Base-by-base conservation (phyloP, 2,797 vertebrate genomes). In the Taeniopygia guttata region DNA sequence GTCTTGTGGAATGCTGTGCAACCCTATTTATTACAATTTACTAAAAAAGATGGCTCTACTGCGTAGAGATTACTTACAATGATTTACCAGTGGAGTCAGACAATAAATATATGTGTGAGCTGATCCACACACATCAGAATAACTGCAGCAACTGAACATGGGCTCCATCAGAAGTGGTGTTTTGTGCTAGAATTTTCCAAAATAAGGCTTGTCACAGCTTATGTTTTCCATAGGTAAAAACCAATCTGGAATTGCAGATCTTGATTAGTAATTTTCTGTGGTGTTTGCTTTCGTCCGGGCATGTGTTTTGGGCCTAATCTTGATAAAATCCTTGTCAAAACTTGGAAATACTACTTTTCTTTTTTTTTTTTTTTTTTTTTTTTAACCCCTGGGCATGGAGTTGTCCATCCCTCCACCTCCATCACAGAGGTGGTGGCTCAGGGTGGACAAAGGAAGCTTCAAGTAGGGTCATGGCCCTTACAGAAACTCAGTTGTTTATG, bases 301-400 rank as follows among this genome's bases (percentile, higher is more conserved):
- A 59, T 94, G 91, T 55, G 17, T 58, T 94, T 82, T 66, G 59
- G 23, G 45, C 8, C 26, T 18, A 8, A 42, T 81, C 29, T 48
- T 78, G 40, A 58, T 13, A 63, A 13, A 63, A 18, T 64, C 12
- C 9, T 18, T 62, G 36, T 21, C 20, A 45, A 69, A 84, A 42
- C 55, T 45, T 64, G 51, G 25, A 60, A 77, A 17, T 56, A 6
- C 2, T 13, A 13, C 2, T 74, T 69, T 29, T 55, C 54, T 11
- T 27, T 9, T 6, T 16, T 25, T 14, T 6, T 70, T 74, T 27
- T 55, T 54, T 15, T 27, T 18, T 17, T 32, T 30, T 68, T 72
- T 22, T 2, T 1, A n/a, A n/a, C 2, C 13, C 12, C 8, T 25
- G 22, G 5, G 2, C 19, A 2, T 14, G 1, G 27, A 30, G 16